Percentiles rank a stretch among this genome's conserved stretches.
Evolutionary conservation across 2,888 invertebrate species (phyloP).

Genomic region (Tachystola acroxantha): DNA sequence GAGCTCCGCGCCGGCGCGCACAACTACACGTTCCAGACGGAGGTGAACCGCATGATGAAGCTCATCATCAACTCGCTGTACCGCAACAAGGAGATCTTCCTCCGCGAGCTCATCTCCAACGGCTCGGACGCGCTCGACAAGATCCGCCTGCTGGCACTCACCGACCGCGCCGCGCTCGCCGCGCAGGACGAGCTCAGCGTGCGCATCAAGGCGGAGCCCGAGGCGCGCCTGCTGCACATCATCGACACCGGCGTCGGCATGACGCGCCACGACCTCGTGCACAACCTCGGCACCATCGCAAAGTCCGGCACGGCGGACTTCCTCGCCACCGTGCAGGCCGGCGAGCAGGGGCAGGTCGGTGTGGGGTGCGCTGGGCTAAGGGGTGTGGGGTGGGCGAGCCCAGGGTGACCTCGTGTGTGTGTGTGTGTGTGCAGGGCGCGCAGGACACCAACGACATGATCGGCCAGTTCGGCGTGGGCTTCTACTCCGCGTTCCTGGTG

Average conservation of each 20-base stretch:
- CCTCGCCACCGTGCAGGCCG: conserved; percentile 91
- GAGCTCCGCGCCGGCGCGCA: conserved; percentile 93
- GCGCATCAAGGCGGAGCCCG: conserved; percentile 95
- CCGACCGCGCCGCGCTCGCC: conserved; percentile 88
- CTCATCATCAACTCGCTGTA: conserved; percentile 99
- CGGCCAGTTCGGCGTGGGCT: conserved; percentile 99
- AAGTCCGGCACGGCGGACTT: conserved; percentile 99
- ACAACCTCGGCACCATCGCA: conserved; percentile 98
- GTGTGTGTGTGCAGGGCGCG: conserved; percentile 50
- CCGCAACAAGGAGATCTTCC: conserved; percentile 99
- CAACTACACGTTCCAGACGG: conserved; percentile 96
- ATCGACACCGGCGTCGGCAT: conserved; percentile 98
- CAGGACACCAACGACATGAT: conserved; percentile 97
- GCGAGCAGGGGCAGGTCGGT: conserved; percentile 61
- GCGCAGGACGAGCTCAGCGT: conserved; percentile 91
- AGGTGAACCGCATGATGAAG: conserved; percentile 99
- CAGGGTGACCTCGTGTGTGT: neutral
- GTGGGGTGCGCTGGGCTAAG: neutral
- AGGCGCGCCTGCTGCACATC: conserved; percentile 93
- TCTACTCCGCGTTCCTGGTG: conserved; percentile 98
- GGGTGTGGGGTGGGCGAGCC: too few species aligned
- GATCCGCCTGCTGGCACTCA: conserved; percentile 94
- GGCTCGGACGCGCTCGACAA: conserved; percentile 99
- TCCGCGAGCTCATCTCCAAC: conserved; percentile 98
- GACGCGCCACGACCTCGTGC: conserved; percentile 95